Conservation (phyloP, 2,113 vertebrate genomes). For the Holacanthus passer region DNA sequence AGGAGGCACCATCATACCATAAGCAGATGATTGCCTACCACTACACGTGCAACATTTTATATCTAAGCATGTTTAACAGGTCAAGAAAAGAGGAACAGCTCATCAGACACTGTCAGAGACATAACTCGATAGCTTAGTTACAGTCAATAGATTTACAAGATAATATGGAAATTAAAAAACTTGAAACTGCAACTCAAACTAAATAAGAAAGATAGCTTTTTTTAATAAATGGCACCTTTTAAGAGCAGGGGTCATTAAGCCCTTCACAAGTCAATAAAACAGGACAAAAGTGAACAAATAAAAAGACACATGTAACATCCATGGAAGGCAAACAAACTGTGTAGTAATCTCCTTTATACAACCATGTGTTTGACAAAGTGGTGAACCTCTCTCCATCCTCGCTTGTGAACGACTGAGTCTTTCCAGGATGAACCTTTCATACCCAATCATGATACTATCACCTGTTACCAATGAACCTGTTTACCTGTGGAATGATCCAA, state of each 20-base stretch:
- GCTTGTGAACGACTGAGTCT: too few species aligned
- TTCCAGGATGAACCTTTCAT: too few species aligned
- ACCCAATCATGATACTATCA: too few species aligned
- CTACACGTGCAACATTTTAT: background rate
- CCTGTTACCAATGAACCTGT: too few species aligned
- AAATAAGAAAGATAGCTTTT: background rate
- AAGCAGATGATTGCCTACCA: background rate
- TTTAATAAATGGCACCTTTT: background rate
- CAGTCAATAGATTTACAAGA: background rate
- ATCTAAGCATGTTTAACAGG: too few species aligned
- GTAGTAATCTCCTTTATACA: too few species aligned
- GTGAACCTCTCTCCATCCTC: too few species aligned
- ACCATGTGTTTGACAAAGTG: too few species aligned
- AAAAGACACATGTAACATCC: slow-evolving; percentile 2
- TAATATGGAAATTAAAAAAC: background rate
- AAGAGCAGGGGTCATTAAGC: background rate
- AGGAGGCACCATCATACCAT: background rate
- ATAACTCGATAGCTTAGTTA: background rate
- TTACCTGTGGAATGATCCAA: too few species aligned
- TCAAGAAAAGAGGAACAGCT: background rate
- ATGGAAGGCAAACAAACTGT: too few species aligned
- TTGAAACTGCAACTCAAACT: too few species aligned
- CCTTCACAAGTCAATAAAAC: background rate
- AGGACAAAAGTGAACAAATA: background rate
- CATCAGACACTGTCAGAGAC: too few species aligned